These are phyloP conservation scores for Maniola hyperantus DNA, from an alignment of 2,888 invertebrate species.

Conservation along the genomic window DNA sequence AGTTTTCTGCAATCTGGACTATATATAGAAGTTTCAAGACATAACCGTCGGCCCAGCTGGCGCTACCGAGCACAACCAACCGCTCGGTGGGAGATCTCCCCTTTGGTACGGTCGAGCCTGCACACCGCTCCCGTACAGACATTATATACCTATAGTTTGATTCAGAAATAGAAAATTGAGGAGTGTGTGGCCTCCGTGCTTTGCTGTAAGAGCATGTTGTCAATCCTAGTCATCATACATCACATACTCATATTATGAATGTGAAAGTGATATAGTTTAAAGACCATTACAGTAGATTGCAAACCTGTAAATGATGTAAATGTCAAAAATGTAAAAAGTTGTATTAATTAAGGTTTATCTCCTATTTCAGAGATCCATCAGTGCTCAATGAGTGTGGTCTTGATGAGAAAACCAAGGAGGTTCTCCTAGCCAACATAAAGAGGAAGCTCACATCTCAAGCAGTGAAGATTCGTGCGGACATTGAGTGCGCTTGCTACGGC, in stretches of 20 bases:
- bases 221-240: background rate
- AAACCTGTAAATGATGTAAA: background rate
- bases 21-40: no score
- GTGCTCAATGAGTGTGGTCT: conserved; percentile 98
- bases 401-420: conserved; percentile 95
- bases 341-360: background rate
- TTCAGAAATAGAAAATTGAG: no score
- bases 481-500: conserved; percentile 80
- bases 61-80: no score
- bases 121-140: no score
- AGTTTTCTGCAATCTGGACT: no score
- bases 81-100: no score
- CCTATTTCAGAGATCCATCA: conserved; percentile 90
- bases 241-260: background rate
- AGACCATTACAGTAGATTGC: background rate
- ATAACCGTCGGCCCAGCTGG: no score
- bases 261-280: no score
- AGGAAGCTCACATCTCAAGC: conserved; percentile 96
- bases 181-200: no score
- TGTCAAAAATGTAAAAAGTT: background rate
- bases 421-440: conserved; percentile 96
- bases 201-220: no score
- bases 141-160: no score
- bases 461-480: conserved; percentile 73
- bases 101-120: no score